A percentile compares a stretch with the other conserved stretches of the same genome.
Evolutionary conservation across 2,113 vertebrate genomes (phyloP).

Genomic region (Limnothrissa miodon): DNA sequence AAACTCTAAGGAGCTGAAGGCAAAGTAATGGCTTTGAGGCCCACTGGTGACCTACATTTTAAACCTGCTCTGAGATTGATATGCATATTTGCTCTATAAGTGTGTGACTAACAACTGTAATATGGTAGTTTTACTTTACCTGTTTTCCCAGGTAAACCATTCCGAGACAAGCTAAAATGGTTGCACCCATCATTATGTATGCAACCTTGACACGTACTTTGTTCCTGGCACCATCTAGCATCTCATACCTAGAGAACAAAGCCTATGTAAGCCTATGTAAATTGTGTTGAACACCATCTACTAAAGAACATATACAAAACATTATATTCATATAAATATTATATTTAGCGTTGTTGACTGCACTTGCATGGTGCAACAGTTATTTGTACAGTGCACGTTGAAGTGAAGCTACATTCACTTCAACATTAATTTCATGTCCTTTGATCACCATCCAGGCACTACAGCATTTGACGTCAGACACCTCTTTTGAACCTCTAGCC

Average conservation of each 20-base stretch:
- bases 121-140: slow-evolving; percentile 65
- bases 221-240: slow-evolving; percentile 81
- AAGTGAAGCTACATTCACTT: background rate
- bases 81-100: no score
- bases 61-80: no score
- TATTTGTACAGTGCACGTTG: background rate
- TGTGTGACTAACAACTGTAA: background rate
- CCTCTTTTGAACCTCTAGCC: slow-evolving; percentile 49
- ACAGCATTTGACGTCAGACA: slow-evolving; percentile 49
- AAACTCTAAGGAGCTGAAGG: no score
- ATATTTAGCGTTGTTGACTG: no score
- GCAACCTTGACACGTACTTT: slow-evolving; percentile 79
- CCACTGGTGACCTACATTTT: no score
- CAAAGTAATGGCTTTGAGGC: no score
- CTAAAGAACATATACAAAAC: no score
- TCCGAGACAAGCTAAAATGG: slow-evolving; percentile 72
- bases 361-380: no score
- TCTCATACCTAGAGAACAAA: slow-evolving; percentile 74
- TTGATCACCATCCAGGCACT: slow-evolving; percentile 43
- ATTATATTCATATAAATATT: no score
- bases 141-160: slow-evolving; percentile 81
- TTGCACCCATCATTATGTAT: slow-evolving; percentile 81
- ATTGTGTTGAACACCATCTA: no score
- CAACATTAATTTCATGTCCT: slow-evolving; percentile 25
- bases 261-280: background rate